phyloP scores from a whole-genome alignment of 1,140 invertebrate genomes.

The Sweltsa coloradensis region DNA sequence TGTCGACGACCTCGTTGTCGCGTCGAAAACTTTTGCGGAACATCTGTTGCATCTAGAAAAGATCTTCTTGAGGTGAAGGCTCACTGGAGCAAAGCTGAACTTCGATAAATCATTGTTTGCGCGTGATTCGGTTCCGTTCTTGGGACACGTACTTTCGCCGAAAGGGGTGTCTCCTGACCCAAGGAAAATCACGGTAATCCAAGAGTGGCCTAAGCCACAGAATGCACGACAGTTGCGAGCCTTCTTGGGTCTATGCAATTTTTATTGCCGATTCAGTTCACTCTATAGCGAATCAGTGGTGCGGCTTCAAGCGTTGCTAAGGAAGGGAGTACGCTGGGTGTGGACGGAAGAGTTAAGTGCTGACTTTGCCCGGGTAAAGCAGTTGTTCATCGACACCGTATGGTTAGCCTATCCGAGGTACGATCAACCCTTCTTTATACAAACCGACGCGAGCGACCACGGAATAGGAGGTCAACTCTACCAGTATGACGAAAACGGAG shows the following conservation, averaged over 20 bases:
- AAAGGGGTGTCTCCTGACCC: constrained; percentile 21
- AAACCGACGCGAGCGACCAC: constrained; percentile 20
- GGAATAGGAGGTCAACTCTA: constrained; percentile 21
- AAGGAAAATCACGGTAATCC: constrained; percentile 20
- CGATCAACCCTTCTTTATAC: constrained; percentile 15
- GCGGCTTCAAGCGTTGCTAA: constrained; percentile 21
- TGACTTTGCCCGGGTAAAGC: constrained; percentile 16
- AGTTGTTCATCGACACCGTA: constrained; percentile 12
- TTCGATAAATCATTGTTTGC: constrained; percentile 22
- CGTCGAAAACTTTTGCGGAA: constrained; percentile 14
- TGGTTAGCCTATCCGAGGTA: constrained; percentile 16
- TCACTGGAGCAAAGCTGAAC: constrained; percentile 18
- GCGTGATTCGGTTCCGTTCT: constrained; percentile 24
- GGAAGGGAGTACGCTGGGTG: constrained; percentile 16
- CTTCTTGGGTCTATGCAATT: constrained; percentile 31
- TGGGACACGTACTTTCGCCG: constrained; percentile 26
- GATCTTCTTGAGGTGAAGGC: constrained; percentile 13
- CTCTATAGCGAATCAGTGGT: constrained; percentile 15
- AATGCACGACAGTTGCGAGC: constrained; percentile 25
- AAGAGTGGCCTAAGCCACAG: constrained; percentile 20
- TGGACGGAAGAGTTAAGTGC: constrained; percentile 13
- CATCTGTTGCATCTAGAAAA: constrained; percentile 18
- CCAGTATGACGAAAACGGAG: constrained; percentile 13
- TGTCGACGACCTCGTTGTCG: constrained; percentile 16
- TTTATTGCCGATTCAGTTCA: constrained; percentile 28